Conservation (phyloP, 2,888 invertebrate genomes). For the Drosophila tanythrix region DNA sequence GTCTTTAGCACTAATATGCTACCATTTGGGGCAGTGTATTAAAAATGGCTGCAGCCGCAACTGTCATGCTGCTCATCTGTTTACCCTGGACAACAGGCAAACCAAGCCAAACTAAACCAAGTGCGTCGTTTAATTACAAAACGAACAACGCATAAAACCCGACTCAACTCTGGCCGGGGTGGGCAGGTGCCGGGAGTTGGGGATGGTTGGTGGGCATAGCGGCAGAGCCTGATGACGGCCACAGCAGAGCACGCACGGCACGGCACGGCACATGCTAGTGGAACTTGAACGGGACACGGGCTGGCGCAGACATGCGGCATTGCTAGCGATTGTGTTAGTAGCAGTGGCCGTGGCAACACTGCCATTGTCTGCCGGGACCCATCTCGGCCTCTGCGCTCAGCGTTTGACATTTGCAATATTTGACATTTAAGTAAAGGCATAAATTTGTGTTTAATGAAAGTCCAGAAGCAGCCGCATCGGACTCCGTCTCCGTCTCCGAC, state of each 20-base stretch:
- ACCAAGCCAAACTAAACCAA: conserved; percentile 55
- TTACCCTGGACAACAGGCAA: conserved; percentile 39
- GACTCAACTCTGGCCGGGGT: conserved; percentile 38
- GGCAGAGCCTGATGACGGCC: conserved; percentile 23
- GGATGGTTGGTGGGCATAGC: conserved; percentile 17
- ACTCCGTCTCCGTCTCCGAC: conserved; percentile 14
- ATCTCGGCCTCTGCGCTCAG: conserved; percentile 37
- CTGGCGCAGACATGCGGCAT: conserved; percentile 46
- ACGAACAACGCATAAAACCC: conserved; percentile 81
- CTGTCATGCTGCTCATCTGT: conserved; percentile 45
- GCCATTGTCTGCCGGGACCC: conserved; percentile 51
- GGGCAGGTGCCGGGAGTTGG: conserved; percentile 14
- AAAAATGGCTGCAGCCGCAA: conserved; percentile 27
- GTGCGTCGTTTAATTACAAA: conserved; percentile 81
- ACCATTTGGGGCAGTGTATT: conserved; percentile 45
- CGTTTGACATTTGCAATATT: conserved; percentile 79
- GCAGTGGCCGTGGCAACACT: conserved; percentile 26
- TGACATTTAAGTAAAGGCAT: conserved; percentile 81
- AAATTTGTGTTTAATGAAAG: conserved; percentile 81
- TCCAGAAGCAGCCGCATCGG: conserved; percentile 43
- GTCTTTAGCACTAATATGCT: conserved; percentile 20
- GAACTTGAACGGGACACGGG: conserved; percentile 32
- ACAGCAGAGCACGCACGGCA: conserved; percentile 16
- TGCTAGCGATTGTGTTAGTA: conserved; percentile 29
- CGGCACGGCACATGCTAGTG: conserved; percentile 31